These are phyloP conservation scores for Hippasteria phrygiana DNA, from an alignment of 53 echinoderm and acorn worm genomes.

Conservation along the genomic window DNA sequence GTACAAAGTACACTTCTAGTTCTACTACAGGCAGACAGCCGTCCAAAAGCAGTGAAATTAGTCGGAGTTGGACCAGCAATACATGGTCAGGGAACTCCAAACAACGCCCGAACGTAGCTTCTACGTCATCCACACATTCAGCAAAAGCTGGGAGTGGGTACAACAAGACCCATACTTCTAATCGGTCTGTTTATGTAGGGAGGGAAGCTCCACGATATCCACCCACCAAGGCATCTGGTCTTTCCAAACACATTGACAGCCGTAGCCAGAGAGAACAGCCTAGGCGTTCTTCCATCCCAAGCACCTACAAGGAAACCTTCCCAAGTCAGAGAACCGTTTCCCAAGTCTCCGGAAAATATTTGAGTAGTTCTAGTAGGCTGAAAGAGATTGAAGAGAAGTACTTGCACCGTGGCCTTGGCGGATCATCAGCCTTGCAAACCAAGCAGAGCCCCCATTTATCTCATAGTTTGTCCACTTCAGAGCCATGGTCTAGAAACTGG, in stretches of 20 bases:
- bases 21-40: not conserved
- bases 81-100: not conserved
- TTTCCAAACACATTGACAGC: no score
- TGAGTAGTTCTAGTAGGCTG: slow-evolving; percentile 11
- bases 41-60: not conserved
- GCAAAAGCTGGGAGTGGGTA: not conserved
- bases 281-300: not conserved
- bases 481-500: not conserved
- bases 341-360: not conserved
- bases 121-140: not conserved
- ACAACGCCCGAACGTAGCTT: not conserved
- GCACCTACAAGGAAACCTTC: not conserved
- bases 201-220: not conserved
- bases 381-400: slow-evolving; percentile 56
- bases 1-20: not conserved
- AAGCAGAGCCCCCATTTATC: not conserved
- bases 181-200: not conserved
- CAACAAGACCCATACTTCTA: not conserved
- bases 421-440: not conserved
- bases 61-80: not conserved
- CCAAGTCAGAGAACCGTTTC: not conserved
- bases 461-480: not conserved
- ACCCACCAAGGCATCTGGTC: not conserved
- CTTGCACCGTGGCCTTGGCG: not conserved
- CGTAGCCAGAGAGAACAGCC: not conserved